A percentile compares a stretch with the other conserved stretches of the same genome.
Conservation (phyloP, 2,797 vertebrate genomes). For the Hippocampus kuda region DNA sequence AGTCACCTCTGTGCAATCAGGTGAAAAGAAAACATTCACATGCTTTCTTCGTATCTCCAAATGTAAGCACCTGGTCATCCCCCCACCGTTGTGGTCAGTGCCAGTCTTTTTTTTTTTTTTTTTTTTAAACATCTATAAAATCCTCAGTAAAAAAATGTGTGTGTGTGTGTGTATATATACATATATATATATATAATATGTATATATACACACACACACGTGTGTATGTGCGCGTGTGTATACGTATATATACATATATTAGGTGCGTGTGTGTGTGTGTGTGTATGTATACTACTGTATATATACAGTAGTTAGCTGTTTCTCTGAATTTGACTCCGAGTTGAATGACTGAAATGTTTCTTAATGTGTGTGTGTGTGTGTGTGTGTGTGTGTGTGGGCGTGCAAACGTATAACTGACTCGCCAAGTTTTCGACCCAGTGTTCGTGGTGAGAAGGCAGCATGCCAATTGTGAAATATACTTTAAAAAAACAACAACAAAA, state of each 20-base stretch:
- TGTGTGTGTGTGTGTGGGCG: conserved; percentile 8
- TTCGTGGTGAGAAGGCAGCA: conserved; percentile 37
- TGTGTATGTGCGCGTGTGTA: conserved; percentile 28
- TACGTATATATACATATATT: conserved; percentile 2
- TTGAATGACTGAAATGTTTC: conserved; percentile 33
- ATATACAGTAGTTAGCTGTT: background rate
- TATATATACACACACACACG: too few species aligned
- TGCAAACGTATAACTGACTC: conserved; percentile 24
- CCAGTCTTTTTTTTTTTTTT: conserved; percentile 47
- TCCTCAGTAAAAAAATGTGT: conserved; percentile 39
- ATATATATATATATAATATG: too few species aligned
- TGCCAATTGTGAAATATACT: conserved; percentile 19
- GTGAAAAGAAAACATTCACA: conserved; percentile 14
- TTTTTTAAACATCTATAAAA: conserved; percentile 6
- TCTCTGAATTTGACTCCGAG: conserved; percentile 34
- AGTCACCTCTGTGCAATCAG: conserved; percentile 9
- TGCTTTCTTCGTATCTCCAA: conserved; percentile 36
- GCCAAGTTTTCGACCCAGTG: conserved; percentile 46
- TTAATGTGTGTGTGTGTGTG: too few species aligned
- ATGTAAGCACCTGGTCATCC: conserved; percentile 27
- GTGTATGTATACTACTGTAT: conserved; percentile 23
- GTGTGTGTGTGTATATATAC: conserved; percentile 16
- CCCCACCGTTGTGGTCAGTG: conserved; percentile 41
- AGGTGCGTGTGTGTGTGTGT: conserved; percentile 26
- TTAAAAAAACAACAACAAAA: background rate